Evolutionary conservation across 2,113 vertebrate species (phyloP).

Genomic region (Hiodon alosoides): DNA sequence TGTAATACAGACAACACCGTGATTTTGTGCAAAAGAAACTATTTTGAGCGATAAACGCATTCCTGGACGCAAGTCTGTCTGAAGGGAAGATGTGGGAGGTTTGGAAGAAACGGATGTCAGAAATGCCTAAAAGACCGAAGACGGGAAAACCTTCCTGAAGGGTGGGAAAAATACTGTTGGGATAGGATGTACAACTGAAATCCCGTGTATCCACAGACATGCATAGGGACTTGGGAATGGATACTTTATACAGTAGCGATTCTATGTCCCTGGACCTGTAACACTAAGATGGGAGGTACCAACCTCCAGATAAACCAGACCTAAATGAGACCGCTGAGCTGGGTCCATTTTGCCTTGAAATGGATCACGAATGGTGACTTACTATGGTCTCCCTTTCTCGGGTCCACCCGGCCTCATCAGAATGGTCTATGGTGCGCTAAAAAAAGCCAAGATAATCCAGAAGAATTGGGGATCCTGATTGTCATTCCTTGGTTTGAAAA

Average conservation of each 20-base stretch:
- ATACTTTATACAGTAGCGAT: background rate
- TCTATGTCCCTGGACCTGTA: slow-evolving; percentile 12
- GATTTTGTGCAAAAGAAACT: background rate
- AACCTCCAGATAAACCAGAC: slow-evolving; percentile 19
- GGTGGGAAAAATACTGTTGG: background rate
- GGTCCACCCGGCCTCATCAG: background rate
- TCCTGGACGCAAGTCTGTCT: background rate
- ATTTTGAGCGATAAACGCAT: background rate
- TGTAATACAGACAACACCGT: background rate
- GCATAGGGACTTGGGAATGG: background rate
- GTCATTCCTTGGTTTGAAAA: slow-evolving; percentile 23
- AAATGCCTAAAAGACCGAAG: slow-evolving; percentile 7
- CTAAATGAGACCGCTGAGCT: background rate
- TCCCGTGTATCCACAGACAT: background rate
- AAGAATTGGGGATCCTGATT: slow-evolving; percentile 22
- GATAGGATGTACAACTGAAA: background rate
- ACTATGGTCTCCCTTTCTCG: background rate
- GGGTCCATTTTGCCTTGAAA: background rate
- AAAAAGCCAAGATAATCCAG: background rate
- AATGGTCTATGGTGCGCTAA: background rate
- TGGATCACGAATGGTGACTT: background rate
- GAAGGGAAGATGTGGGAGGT: background rate
- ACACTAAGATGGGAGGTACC: slow-evolving; percentile 25
- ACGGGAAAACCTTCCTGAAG: background rate
- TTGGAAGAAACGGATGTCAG: background rate